Evolutionary conservation across 2,113 vertebrate species (phyloP), one percentile per base, ranked within the genome.

Genomic region (Pleuronectes platessa): DNA sequence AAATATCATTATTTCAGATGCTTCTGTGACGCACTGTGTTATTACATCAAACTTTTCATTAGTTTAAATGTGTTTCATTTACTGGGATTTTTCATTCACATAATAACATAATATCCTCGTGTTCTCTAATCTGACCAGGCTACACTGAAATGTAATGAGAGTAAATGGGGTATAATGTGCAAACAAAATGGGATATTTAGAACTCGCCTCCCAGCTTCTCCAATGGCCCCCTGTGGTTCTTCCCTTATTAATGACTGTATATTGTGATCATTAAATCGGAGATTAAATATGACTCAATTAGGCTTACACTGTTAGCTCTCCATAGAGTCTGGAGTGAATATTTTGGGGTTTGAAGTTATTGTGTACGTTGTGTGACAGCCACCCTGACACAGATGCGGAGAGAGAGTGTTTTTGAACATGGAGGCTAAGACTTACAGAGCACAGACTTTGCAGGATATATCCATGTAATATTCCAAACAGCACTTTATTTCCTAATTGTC

Each of bases 11-110:
- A 79, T 68, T 73, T 67, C 67, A 3, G 31, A 31, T 31, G 31
- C 31, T 31, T 31, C 31, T 31, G 37, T 78, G 82, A 85, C 85
- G 47, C 67, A 74, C 9, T 9, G 60, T 78, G 63, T 71, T 59
- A 79, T 83, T 79, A 83, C 58, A 62, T 62, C 64, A 63, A 75
- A 60, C 24, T 74, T 75, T 84, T 80, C 55, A 86, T 87, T 66
- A 79, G 77, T 86, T 75, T 61, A 64, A 83, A 89, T 69, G 81
- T 82, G 73, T 85, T 89, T 87, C 79, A 85, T 89, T 88, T 79
- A 77, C 31, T 69, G 42, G 26, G 78, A 67, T 83, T 83, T 76
- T 75, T 79, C 49, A 69, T 53, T 64, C 60, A 66, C n/a, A 45
- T 74, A 62, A 71, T 83, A 64, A 66, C n/a, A 45, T 74, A 62